phyloP scores from a whole-genome alignment of 2,113 vertebrate species.

The Saccopteryx bilineata region DNA sequence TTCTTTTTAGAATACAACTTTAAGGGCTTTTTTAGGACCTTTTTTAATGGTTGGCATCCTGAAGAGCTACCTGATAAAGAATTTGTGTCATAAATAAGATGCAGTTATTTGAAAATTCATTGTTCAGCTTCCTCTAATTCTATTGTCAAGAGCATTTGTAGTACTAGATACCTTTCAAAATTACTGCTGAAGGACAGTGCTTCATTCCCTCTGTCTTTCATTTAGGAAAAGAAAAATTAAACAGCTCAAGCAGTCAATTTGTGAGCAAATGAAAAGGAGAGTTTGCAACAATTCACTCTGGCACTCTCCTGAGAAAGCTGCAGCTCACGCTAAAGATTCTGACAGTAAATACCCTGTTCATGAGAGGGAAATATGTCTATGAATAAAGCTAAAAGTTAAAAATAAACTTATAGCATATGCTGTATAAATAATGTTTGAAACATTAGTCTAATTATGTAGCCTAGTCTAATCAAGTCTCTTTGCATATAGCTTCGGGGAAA shows the following conservation, averaged over 20 bases:
- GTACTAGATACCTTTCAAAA: neutral
- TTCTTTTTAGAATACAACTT: neutral
- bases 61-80: neutral
- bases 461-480: neutral
- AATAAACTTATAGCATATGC: neutral
- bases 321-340: neutral
- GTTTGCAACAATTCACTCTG: neutral
- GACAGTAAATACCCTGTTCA: neutral
- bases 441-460: neutral
- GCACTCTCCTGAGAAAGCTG: neutral
- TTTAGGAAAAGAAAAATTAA: neutral
- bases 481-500: neutral
- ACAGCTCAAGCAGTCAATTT: neutral
- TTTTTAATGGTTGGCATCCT: neutral
- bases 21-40: neutral
- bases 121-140: neutral
- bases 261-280: neutral
- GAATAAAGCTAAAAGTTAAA: constrained; percentile 1
- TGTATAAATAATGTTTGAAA: neutral
- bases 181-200: neutral
- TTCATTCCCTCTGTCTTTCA: neutral
- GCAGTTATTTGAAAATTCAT: neutral
- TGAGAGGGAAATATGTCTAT: neutral
- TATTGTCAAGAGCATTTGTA: neutral
- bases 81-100: neutral